Evolutionary conservation across 2,113 vertebrate genomes (phyloP).

Genomic region (Macrotis lagotis): DNA sequence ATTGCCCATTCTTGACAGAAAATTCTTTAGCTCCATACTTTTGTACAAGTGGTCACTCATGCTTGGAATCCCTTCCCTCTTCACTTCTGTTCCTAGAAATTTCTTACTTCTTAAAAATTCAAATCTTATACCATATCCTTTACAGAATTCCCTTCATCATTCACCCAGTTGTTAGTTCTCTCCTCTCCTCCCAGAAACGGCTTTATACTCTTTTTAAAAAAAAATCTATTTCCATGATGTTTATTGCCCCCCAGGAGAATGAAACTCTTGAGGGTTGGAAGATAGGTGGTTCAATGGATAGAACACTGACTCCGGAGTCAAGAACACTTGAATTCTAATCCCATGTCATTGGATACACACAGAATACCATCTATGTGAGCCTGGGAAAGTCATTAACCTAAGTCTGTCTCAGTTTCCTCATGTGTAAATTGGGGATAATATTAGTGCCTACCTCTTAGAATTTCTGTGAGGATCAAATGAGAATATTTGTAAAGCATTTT

Average conservation of each 20-base stretch:
- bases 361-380: not conserved
- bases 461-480: not conserved
- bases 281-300: not conserved
- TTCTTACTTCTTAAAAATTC: not conserved
- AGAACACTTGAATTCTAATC: not conserved
- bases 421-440: not conserved
- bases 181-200: not conserved
- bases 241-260: not conserved
- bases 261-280: not conserved
- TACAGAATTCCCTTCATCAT: not conserved
- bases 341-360: not conserved
- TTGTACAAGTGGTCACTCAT: not conserved
- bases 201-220: not conserved
- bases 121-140: not conserved
- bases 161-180: not conserved
- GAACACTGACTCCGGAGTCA: not conserved
- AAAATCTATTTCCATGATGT: not conserved
- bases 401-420: not conserved
- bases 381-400: not conserved
- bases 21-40: not conserved
- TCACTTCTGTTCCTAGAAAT: not conserved
- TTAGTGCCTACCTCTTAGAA: not conserved
- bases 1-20: not conserved
- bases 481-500: not conserved
- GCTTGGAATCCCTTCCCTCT: not conserved